phyloP scores from a whole-genome alignment of 2,113 vertebrate genomes.

The Centropus bengalensis region DNA sequence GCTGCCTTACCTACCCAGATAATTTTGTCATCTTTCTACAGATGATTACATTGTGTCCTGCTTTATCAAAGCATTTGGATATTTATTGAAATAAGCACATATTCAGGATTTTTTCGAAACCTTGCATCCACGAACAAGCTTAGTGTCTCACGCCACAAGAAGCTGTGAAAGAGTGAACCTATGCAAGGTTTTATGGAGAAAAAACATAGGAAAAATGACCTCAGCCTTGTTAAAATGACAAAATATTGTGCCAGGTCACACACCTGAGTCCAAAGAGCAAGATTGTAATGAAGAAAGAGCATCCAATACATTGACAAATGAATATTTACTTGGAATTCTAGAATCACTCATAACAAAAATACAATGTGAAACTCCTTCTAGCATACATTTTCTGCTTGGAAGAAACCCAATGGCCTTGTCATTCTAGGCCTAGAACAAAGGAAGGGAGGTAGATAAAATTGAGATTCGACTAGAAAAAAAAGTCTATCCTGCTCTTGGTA shows the following conservation, averaged over 20 bases:
- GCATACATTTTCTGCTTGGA: neutral
- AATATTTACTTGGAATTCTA: neutral
- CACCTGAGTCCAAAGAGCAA: neutral
- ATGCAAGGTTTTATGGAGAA: too few species aligned
- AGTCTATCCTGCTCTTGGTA: neutral
- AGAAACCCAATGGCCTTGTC: neutral
- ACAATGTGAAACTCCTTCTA: neutral
- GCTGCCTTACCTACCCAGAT: too few species aligned
- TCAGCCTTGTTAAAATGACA: neutral
- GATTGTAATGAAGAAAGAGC: neutral
- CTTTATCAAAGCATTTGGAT: too few species aligned
- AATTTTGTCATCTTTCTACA: too few species aligned
- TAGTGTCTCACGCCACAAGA: too few species aligned
- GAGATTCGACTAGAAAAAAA: neutral
- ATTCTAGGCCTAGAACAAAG: neutral
- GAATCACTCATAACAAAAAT: neutral
- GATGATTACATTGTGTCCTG: too few species aligned
- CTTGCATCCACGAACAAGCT: too few species aligned
- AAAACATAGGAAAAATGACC: neutral
- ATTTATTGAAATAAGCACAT: too few species aligned
- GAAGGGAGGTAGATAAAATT: neutral
- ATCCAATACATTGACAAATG: neutral
- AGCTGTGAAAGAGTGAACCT: too few species aligned
- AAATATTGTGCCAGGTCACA: neutral
- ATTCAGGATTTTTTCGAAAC: too few species aligned